These are phyloP conservation scores for Siniperca chuatsi DNA, from an alignment of 2,113 vertebrate genomes.

Conservation along the genomic window DNA sequence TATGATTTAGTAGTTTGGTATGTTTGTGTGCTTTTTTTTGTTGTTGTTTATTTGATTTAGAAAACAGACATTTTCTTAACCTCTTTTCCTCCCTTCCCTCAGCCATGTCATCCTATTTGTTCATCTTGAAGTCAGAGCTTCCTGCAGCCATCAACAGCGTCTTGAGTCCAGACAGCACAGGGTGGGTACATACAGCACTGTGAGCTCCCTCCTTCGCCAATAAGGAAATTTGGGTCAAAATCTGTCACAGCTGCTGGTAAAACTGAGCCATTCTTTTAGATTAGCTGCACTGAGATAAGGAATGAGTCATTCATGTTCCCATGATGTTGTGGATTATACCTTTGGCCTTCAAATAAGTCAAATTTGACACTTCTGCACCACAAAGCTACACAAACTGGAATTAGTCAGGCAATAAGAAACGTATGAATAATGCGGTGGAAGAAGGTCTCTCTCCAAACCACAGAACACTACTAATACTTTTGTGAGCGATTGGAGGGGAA, in stretches of 20 bases:
- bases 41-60: not conserved
- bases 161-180: slow-evolving; percentile 80
- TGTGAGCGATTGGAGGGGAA: slow-evolving; percentile 32
- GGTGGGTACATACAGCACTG: slow-evolving; percentile 83
- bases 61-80: slow-evolving; percentile 20
- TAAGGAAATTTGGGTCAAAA: slow-evolving; percentile 27
- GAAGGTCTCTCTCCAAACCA: slow-evolving; percentile 43
- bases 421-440: slow-evolving; percentile 42
- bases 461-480: slow-evolving; percentile 27
- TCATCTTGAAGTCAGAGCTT: slow-evolving; percentile 95
- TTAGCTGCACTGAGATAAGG: slow-evolving; percentile 43
- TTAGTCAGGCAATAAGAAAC: slow-evolving; percentile 25
- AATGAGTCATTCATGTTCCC: slow-evolving; percentile 52
- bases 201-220: slow-evolving; percentile 6
- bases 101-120: slow-evolving; percentile 97
- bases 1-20: slow-evolving; percentile 11
- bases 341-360: slow-evolving; percentile 48
- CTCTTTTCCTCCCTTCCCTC: slow-evolving; percentile 62
- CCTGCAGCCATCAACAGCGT: slow-evolving; percentile 89
- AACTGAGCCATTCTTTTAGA: slow-evolving; percentile 46
- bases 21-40: slow-evolving; percentile 3
- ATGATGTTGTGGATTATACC: slow-evolving; percentile 49
- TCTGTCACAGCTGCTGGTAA: slow-evolving; percentile 27
- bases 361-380: slow-evolving; percentile 52
- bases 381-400: slow-evolving; percentile 42